Evolutionary conservation across 2,113 vertebrate genomes (phyloP).

Genomic region (Lamprotornis superbus): DNA sequence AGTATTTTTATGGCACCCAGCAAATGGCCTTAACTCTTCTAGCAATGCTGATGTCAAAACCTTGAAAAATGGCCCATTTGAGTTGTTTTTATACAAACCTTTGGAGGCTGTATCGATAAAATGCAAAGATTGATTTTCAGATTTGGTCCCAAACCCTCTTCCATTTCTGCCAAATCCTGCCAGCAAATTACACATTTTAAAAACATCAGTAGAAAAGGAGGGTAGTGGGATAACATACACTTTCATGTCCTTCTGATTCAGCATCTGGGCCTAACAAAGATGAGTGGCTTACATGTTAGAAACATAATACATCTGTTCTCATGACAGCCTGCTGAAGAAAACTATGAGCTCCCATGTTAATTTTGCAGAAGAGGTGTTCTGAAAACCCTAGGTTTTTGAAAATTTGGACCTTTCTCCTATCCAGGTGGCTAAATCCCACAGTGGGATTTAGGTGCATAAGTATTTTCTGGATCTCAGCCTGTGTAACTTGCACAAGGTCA

Average conservation of each 20-base stretch:
- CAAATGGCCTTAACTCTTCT: slow-evolving; percentile 33
- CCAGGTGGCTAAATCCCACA: neutral
- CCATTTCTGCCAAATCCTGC: neutral
- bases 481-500: neutral
- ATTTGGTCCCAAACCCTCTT: neutral
- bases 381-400: neutral
- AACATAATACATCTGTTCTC: neutral
- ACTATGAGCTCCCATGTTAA: neutral
- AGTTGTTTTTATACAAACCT: neutral
- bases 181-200: neutral
- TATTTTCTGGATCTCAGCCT: neutral
- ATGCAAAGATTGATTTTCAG: neutral
- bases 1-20: slow-evolving; percentile 17
- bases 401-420: neutral
- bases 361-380: neutral
- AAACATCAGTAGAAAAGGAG: neutral
- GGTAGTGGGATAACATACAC: neutral
- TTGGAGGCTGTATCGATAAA: neutral
- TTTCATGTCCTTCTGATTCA: neutral
- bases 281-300: neutral
- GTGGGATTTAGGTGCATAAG: neutral
- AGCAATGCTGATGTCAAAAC: neutral
- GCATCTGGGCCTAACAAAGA: neutral
- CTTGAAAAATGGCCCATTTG: neutral
- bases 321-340: neutral